Evolutionary conservation across 2,113 vertebrate genomes (phyloP), one percentile per base, ranked within the genome.

Genomic region (Apteryx mantelli): DNA sequence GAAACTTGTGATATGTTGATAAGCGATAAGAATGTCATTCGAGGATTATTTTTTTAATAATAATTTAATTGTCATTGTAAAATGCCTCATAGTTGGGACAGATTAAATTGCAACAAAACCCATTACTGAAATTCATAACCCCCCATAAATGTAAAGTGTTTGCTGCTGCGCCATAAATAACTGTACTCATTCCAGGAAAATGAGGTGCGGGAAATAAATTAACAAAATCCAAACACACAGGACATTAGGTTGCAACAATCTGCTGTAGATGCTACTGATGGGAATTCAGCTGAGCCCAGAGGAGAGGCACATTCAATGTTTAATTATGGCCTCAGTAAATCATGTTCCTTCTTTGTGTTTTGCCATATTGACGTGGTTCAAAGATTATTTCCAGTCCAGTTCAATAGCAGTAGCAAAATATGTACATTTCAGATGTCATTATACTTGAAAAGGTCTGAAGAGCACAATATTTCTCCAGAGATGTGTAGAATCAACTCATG

Each of bases 51-150:
- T 98, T 98, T 98, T 98, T 89, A 98, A 98, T 98, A 98, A 98
- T 98, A 98, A 98, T 98, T 98, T 98, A 98, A 98, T 98, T 98
- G 98, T 98, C 98, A 98, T 97, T 98, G 97, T 98, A 98, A 98
- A 98, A 98, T 97, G 98, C 93, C 96, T 98, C 97, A 95, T 98
- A 98, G 97, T 98, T 97, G 97, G 97, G 97, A 98, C 97, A 98
- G 98, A 98, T 98, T 98, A 98, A 98, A 98, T 98, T 98, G 97
- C 97, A 93, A 97, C 98, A 97, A 94, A 98, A 98, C 87, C 97
- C 97, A 98, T 98, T 98, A 98, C 97, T 96, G 96, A 98, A 98
- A 98, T 98, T 98, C 98, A 98, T 98, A 97, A 97, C 97, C 97
- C 98, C 96, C 98, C 97, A 97, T 98, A 98, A 98, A 98, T 95